Evolutionary conservation across 2,797 vertebrate species (phyloP).

Genomic region (Enteromius paludinosus): DNA sequence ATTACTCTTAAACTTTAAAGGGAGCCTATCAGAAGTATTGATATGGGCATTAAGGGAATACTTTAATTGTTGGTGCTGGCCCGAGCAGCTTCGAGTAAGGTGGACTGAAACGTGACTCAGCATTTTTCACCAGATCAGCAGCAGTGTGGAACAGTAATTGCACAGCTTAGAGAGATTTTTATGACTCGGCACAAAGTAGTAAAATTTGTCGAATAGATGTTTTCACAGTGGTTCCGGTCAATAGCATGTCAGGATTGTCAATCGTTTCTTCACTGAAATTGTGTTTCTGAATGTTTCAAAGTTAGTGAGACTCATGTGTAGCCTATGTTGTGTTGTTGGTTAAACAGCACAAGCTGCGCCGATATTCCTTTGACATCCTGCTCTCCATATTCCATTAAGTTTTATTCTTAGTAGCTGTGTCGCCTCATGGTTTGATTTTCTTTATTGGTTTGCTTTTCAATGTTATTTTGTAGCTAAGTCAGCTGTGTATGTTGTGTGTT

Average conservation of each 20-base stretch:
- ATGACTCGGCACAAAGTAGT: constrained; percentile 22
- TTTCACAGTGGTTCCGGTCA: constrained; percentile 28
- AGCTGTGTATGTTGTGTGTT: constrained; percentile 43
- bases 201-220: constrained; percentile 24
- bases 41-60: constrained; percentile 44
- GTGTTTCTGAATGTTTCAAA: not conserved
- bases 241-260: not conserved
- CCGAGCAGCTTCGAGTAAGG: constrained; percentile 13
- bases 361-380: not conserved
- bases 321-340: not conserved
- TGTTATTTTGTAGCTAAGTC: constrained; percentile 40
- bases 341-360: not conserved
- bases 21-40: constrained; percentile 52
- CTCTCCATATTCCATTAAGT: constrained; percentile 21
- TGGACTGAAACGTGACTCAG: constrained; percentile 33
- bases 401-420: constrained; percentile 47
- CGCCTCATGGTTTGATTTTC: constrained; percentile 27
- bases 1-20: constrained; percentile 50
- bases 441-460: constrained; percentile 33
- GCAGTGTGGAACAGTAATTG: constrained; percentile 21
- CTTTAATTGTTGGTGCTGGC: constrained; percentile 42
- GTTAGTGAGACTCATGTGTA: not conserved
- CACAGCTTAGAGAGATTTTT: constrained; percentile 23
- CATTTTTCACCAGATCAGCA: constrained; percentile 26
- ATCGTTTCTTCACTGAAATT: not conserved